These are phyloP conservation scores for Allobates femoralis DNA, from an alignment of 2,797 vertebrate species.

Conservation along the genomic window DNA sequence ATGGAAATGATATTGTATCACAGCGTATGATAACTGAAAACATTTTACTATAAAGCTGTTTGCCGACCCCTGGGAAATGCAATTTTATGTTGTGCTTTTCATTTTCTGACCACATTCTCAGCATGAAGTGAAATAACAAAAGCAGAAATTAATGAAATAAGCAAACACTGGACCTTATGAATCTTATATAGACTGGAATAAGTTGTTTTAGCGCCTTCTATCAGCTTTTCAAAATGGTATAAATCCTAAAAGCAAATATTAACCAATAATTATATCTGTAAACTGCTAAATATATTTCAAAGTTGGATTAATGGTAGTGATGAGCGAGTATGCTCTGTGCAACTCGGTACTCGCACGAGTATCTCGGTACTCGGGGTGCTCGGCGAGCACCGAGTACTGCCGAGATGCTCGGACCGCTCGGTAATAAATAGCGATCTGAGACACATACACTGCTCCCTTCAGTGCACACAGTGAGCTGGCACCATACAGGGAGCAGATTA, in stretches of 20 bases:
- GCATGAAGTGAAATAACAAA: slow-evolving; percentile 10
- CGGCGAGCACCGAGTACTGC: too few species aligned
- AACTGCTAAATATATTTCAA: neutral
- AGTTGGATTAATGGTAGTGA: too few species aligned
- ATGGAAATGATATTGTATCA: slow-evolving; percentile 44
- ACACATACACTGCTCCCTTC: too few species aligned
- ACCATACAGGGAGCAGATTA: too few species aligned
- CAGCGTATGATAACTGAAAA: slow-evolving; percentile 3
- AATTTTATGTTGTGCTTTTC: slow-evolving; percentile 25
- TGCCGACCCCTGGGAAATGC: slow-evolving; percentile 17
- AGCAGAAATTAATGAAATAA: neutral
- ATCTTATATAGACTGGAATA: neutral
- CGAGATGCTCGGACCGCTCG: too few species aligned
- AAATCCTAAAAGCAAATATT: neutral
- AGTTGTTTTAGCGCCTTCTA: neutral
- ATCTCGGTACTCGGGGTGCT: too few species aligned
- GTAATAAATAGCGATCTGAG: too few species aligned
- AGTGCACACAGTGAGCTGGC: too few species aligned
- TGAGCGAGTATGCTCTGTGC: too few species aligned
- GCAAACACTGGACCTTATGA: neutral
- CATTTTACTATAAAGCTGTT: slow-evolving; percentile 29
- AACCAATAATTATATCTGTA: neutral
- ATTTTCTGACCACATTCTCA: slow-evolving; percentile 28
- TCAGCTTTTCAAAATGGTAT: neutral
- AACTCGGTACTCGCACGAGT: too few species aligned